Evolutionary conservation across 2,113 vertebrate species (phyloP).

Genomic region (Corydoras sp.): DNA sequence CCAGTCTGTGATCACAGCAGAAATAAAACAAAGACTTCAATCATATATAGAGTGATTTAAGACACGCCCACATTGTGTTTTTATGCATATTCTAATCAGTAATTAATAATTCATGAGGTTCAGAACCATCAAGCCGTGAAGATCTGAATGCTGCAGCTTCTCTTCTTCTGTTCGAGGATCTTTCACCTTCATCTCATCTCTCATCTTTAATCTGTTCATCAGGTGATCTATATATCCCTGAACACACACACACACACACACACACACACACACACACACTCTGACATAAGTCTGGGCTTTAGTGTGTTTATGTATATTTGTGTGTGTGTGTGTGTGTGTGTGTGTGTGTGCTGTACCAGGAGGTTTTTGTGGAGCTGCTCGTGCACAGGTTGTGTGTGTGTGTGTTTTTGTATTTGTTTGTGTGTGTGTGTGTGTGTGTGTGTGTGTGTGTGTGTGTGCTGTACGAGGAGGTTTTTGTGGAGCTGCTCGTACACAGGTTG

Average conservation of each 20-base stretch:
- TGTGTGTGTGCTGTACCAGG: slow-evolving; percentile 63
- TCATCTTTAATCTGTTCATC: slow-evolving; percentile 66
- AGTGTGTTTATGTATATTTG: not conserved
- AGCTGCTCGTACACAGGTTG: too few relatives aligned
- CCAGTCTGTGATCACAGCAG: too few relatives aligned
- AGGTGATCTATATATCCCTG: slow-evolving; percentile 78
- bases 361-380: slow-evolving; percentile 69
- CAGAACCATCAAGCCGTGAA: slow-evolving; percentile 67
- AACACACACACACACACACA: slow-evolving; percentile 4
- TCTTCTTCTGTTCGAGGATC: slow-evolving; percentile 73
- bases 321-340: not conserved
- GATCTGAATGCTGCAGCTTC: slow-evolving; percentile 58
- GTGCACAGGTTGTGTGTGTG: slow-evolving; percentile 56
- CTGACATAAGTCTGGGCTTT: not conserved
- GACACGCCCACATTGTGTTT: not conserved
- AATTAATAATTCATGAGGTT: not conserved
- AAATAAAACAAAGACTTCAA: too few relatives aligned
- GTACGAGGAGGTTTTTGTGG: too few relatives aligned
- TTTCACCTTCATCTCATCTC: slow-evolving; percentile 70
- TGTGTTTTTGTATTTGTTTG: too few relatives aligned
- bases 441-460: too few relatives aligned
- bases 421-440: too few relatives aligned
- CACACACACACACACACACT: slow-evolving; percentile 8
- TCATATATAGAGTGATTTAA: not conserved
- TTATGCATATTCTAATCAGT: not conserved